These are phyloP conservation scores for Pandion haliaetus DNA, from an alignment of 2,113 vertebrate species.

Conservation along the genomic window DNA sequence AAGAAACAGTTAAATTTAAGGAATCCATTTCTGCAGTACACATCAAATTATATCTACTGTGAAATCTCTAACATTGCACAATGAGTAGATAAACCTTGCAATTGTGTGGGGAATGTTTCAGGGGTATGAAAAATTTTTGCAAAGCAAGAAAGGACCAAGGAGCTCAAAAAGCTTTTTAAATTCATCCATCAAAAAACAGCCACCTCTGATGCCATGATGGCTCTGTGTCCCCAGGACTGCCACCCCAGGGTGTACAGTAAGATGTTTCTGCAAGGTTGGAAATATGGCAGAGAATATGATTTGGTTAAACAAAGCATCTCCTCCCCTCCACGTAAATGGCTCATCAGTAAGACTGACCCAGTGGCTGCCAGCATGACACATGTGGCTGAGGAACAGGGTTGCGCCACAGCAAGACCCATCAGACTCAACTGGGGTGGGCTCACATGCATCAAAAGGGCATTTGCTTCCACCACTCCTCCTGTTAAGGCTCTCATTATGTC, in stretches of 20 bases:
- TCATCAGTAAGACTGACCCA: not conserved
- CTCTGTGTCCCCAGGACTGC: too few species aligned
- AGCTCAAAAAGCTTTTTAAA: not conserved
- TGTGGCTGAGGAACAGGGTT: not conserved
- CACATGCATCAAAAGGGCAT: accelerated
- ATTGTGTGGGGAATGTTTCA: not conserved
- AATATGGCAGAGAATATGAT: not conserved
- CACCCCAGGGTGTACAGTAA: not conserved
- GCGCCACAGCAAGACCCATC: not conserved
- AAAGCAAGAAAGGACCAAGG: not conserved
- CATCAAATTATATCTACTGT: not conserved
- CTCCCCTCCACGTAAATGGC: not conserved
- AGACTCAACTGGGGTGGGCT: not conserved
- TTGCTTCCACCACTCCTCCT: not conserved
- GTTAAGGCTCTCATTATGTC: not conserved
- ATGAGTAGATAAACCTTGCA: not conserved
- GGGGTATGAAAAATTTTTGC: not conserved
- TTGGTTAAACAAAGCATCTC: not conserved
- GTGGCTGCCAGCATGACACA: accelerated
- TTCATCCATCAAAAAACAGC: not conserved
- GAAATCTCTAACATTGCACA: not conserved
- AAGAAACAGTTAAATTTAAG: not conserved
- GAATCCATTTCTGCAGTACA: not conserved
- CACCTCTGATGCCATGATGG: not conserved
- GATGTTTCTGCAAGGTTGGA: not conserved